These are phyloP conservation scores for Mareca penelope DNA, from an alignment of 2,797 vertebrate species.

Conservation along the genomic window DNA sequence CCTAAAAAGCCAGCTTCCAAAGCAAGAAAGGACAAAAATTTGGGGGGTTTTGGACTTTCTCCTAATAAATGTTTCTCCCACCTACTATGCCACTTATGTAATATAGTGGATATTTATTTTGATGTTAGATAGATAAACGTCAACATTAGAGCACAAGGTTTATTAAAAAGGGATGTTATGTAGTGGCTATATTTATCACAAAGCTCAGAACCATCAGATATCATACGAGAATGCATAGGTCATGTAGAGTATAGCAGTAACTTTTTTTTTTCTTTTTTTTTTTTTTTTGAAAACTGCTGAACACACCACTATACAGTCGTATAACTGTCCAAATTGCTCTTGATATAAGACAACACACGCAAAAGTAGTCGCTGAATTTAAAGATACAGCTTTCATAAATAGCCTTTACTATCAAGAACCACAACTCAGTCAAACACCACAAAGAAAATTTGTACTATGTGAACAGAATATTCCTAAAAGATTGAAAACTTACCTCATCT, in stretches of 20 bases:
- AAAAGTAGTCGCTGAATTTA: neutral
- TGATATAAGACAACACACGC: neutral
- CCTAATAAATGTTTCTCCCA: neutral
- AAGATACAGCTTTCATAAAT: neutral
- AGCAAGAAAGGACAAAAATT: neutral
- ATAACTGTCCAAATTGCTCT: neutral
- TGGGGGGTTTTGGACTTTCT: neutral
- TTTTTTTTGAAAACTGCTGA: neutral
- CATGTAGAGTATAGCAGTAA: rapidly evolving
- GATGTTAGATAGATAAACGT: neutral
- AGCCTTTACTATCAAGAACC: neutral
- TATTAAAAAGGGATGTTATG: neutral
- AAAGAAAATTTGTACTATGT: neutral
- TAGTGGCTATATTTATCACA: neutral
- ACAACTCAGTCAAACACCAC: neutral
- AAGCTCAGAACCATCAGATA: neutral
- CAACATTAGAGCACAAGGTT: neutral
- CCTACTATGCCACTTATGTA: neutral
- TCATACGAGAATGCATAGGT: neutral
- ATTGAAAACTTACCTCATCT: neutral
- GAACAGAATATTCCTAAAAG: neutral
- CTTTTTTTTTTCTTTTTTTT: neutral
- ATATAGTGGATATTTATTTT: neutral
- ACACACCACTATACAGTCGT: neutral
- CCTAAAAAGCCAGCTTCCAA: neutral